Evolutionary conservation across 2,888 invertebrate species (phyloP).

Genomic region (Leucania comma): DNA sequence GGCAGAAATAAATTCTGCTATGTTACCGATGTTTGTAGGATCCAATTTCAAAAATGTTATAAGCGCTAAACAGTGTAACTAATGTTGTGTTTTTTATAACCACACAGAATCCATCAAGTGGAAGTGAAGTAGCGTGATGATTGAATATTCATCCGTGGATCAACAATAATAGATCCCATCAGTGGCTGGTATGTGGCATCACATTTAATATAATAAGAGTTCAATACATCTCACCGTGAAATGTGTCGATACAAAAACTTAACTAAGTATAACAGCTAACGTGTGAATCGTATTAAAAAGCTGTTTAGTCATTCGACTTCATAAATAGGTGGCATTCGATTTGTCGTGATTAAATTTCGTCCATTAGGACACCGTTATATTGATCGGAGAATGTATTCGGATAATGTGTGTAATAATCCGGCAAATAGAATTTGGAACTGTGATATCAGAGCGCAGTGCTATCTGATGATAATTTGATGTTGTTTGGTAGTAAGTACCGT

Average conservation of each 20-base stretch:
- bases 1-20: slow-evolving; percentile 61
- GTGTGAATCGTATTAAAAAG: slow-evolving; percentile 91
- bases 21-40: slow-evolving; percentile 62
- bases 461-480: slow-evolving; percentile 71
- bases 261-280: slow-evolving; percentile 90
- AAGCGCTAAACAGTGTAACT: slow-evolving; percentile 76
- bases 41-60: slow-evolving; percentile 69
- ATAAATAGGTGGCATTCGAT: slow-evolving; percentile 90
- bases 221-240: slow-evolving; percentile 90
- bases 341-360: slow-evolving; percentile 90
- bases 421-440: slow-evolving; percentile 81
- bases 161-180: slow-evolving; percentile 90
- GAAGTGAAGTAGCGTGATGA: slow-evolving; percentile 85
- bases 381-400: slow-evolving; percentile 81
- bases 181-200: slow-evolving; percentile 88
- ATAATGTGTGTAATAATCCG: slow-evolving; percentile 86
- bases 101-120: slow-evolving; percentile 78
- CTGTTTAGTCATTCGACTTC: slow-evolving; percentile 90
- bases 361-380: slow-evolving; percentile 88
- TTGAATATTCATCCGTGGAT: slow-evolving; percentile 90
- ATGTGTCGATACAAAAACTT: slow-evolving; percentile 90
- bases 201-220: slow-evolving; percentile 90
- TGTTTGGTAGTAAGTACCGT: slow-evolving; percentile 31
- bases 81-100: slow-evolving; percentile 77
- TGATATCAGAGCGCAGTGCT: slow-evolving; percentile 73